Base-by-base conservation (phyloP, 92 coral and sea anemone genomes). In the Porites lobata region DNA sequence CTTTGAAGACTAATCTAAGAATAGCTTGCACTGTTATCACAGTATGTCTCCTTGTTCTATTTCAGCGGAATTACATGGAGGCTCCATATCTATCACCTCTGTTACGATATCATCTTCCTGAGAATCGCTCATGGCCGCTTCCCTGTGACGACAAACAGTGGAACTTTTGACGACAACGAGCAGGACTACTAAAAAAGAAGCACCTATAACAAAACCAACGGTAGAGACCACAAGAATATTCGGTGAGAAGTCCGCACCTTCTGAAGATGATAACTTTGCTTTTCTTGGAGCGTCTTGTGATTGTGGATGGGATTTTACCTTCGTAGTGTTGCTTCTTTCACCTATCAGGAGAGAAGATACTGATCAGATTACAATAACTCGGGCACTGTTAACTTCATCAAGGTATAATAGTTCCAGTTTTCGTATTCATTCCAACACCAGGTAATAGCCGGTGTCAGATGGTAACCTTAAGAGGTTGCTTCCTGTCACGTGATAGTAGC, bases 161-260 rank as follows among this genome's bases (percentile, higher is more conserved):
- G 50, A 69, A 19, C 43, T 12, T 82, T 74, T 70, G 57, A 70
- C 15, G 24, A 70, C 17, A 9, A 82, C 50, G 58, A 82, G 59
- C 2, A 82, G n/a, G 22, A 70, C 57, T 10, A 69, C 29, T 20
- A 82, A 5, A 26, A 57, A 12, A 50, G 86, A 82, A 19, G 47
- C 52, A 11, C 70, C 69, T 15, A 82, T 6, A 18, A 82, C 54
- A 64, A 82, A 74, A 19, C 78, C 7, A 0, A 71, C 12, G 15
- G 50, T 82, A 47, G 86, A 82, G 1, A 54, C 86, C 47, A 71
- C 86, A 56, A 82, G 69, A 11, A 57, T 57, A 57, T 82, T 82
- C 10, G 78, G 78, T 38, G 56, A 63, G 22, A 21, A 8, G 14
- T 26, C 17, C 15, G 57, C 21, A 38, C 15, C 69, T n/a, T 43